These are phyloP conservation scores for Poecilobothrus nobilitatus DNA, from an alignment of 2,888 invertebrate species.

Conservation along the genomic window DNA sequence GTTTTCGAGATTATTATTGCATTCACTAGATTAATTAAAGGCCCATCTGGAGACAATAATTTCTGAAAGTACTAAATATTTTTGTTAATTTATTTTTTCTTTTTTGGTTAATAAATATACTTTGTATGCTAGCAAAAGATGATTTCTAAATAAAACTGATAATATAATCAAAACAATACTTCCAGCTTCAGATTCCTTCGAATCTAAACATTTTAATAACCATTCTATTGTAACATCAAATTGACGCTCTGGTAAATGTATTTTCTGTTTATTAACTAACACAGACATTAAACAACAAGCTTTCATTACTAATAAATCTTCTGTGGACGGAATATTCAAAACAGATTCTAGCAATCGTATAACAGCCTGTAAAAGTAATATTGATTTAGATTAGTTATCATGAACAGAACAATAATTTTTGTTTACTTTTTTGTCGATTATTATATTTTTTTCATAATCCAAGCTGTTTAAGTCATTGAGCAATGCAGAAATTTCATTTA, in stretches of 20 bases:
- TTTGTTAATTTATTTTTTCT: not conserved
- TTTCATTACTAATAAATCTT: constrained; percentile 50
- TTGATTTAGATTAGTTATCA: constrained; percentile 1
- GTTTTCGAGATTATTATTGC: too few relatives aligned
- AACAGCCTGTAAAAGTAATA: constrained; percentile 21
- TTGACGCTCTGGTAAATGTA: constrained; percentile 40
- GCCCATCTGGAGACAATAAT: constrained; percentile 24
- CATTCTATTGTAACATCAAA: constrained; percentile 43
- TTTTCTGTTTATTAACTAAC: constrained; percentile 49
- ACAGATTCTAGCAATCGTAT: constrained; percentile 26
- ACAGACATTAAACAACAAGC: constrained; percentile 51
- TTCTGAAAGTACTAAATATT: constrained; percentile 24
- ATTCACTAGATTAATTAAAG: constrained; percentile 22
- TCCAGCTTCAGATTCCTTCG: constrained; percentile 22
- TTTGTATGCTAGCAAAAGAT: constrained; percentile 20
- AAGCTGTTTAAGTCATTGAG: constrained; percentile 56
- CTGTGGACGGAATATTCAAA: constrained; percentile 37
- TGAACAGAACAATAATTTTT: not conserved
- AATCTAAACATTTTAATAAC: constrained; percentile 45
- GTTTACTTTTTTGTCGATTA: constrained; percentile 25
- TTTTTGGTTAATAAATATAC: constrained; percentile 13
- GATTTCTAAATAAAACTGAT: constrained; percentile 26
- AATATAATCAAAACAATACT: constrained; percentile 27
- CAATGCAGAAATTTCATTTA: constrained; percentile 46
- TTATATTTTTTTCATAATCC: constrained; percentile 47